Percentiles rank a stretch among this genome's conserved stretches.
Evolutionary conservation across 2,888 invertebrate genomes (phyloP).

Genomic region (Drosophila macrospina): DNA sequence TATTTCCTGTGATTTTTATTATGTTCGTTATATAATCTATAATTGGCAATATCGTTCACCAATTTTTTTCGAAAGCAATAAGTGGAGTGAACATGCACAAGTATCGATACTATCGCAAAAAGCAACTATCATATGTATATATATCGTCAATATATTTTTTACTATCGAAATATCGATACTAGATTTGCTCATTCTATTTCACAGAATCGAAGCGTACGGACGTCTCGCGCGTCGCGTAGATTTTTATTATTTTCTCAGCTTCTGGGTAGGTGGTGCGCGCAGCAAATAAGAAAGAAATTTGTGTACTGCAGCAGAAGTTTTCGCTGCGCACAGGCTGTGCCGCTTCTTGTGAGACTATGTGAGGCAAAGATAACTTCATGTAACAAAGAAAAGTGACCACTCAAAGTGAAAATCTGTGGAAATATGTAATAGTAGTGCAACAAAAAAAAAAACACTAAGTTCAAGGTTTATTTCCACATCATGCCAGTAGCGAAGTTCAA

Average conservation of each 20-base stretch:
- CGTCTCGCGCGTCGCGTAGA: conserved; percentile 67
- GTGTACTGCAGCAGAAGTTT: conserved; percentile 78
- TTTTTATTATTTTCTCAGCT: conserved; percentile 73
- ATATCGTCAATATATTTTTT: conserved; percentile 7
- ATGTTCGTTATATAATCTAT: too few relatives aligned
- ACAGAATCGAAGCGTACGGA: conserved; percentile 61
- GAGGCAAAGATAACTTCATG: conserved; percentile 22
- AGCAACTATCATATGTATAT: neutral
- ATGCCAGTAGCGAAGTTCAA: conserved; percentile 51
- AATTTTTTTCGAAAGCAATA: too few relatives aligned
- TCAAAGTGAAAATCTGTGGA: conserved; percentile 41
- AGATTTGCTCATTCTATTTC: conserved; percentile 47
- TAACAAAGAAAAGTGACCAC: conserved; percentile 57
- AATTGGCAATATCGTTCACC: too few relatives aligned
- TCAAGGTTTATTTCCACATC: conserved; percentile 54
- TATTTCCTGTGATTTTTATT: neutral
- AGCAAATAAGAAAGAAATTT: conserved; percentile 66
- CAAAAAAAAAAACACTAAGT: conserved; percentile 48
- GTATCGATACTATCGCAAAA: conserved; percentile 3
- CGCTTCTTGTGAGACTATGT: conserved; percentile 39
- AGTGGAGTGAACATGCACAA: neutral
- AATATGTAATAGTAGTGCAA: conserved; percentile 14
- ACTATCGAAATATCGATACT: conserved; percentile 32
- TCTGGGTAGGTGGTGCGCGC: conserved; percentile 66
- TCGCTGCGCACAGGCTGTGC: conserved; percentile 65